Evolutionary conservation across 30 jellyfish, hydroid and myxozoan genomes (phyloP), one percentile per base, ranked within the genome.

Genomic region (Aurelia coerulea): DNA sequence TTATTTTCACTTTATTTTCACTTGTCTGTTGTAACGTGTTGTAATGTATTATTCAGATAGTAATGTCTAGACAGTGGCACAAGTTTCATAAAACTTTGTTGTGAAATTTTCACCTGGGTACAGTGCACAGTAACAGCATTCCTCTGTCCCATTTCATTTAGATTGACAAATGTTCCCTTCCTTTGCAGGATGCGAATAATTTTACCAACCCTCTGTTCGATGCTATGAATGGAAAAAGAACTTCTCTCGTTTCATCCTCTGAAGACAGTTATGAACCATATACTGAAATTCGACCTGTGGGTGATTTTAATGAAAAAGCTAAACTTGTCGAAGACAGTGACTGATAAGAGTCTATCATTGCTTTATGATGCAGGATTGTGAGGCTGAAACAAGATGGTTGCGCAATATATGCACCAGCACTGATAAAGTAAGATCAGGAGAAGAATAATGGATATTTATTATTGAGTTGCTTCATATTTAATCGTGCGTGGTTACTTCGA

Each of bases 181-280:
- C 56, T 0, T 79, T 79, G 42, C 54, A 79, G 89, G 89, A 64
- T 64, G 80, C 80, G 17, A 79, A 66, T 34, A 65, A 79, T 42
- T 64, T 79, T 74, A 60, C 74, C 16, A 79, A 79, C 16, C 89
- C 89, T 13, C 89, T 79, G 1, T 79, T 35, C 37, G 89, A 65
- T n/a, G 73, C 73, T 33, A 23, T 79, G 37, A 56, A 79, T 64
- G 89, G 79, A 10, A 46, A 35, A 66, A 41, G 73, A n/a, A 14
- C 79, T 17, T 79, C 73, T 10, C 1, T 74, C 1, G 29, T 31
- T 8, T 65, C 89, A 5, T 39, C 49, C 11, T 64, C 81, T 15
- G 89, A 79, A 7, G 65, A 65, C 46, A 71, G 65, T 65, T 64
- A 65, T 32, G 73, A 79, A 66, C 80, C 73, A 23, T 65, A 32